These are phyloP conservation scores for Mustelus asterias DNA, from an alignment of 2,113 vertebrate species.

Conservation along the genomic window DNA sequence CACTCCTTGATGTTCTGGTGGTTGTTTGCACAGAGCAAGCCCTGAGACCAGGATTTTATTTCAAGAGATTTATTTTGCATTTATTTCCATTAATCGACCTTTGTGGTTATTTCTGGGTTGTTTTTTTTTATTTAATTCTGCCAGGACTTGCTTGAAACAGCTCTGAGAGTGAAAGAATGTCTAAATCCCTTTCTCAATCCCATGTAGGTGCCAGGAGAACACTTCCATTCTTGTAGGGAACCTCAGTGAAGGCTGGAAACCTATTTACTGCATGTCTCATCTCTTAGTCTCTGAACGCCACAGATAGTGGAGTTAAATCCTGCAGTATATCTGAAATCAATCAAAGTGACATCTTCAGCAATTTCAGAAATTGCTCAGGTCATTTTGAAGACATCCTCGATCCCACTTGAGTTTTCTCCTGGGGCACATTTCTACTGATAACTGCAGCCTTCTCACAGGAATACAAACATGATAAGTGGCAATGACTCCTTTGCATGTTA, in stretches of 20 bases:
- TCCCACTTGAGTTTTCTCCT: no score
- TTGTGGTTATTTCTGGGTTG: not conserved
- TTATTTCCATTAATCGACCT: not conserved
- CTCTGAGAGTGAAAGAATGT: not conserved
- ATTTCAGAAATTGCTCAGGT: not conserved
- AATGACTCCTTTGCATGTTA: not conserved
- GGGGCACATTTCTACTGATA: not conserved
- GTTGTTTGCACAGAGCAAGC: not conserved
- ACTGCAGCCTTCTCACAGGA: not conserved
- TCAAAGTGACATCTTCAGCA: not conserved
- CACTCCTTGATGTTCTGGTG: not conserved
- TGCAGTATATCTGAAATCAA: not conserved
- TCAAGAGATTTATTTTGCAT: not conserved
- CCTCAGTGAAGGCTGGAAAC: not conserved
- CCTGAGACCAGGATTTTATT: not conserved
- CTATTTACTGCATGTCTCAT: not conserved
- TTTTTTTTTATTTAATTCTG: not conserved
- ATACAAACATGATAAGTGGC: not conserved
- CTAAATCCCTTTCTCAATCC: not conserved
- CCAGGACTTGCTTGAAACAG: not conserved
- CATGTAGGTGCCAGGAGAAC: not conserved
- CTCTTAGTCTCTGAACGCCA: not conserved
- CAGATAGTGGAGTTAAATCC: not conserved
- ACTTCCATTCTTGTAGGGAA: not conserved
- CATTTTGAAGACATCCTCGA: not conserved